phyloP scores from a whole-genome alignment of 1,140 invertebrate species.

The Hirudo medicinalis region DNA sequence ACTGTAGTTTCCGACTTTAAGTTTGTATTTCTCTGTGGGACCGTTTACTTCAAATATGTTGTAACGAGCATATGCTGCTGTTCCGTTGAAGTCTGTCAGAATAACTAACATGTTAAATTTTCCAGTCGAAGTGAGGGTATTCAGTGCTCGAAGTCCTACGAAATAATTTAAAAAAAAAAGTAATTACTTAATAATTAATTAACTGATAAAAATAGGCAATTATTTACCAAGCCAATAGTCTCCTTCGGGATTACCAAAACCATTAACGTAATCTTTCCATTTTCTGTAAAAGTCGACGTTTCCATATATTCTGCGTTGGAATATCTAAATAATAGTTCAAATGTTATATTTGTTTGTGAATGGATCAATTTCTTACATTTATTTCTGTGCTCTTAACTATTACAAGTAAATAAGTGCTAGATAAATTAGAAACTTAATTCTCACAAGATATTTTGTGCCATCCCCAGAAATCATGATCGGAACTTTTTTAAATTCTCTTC shows the following conservation, averaged over 20 bases:
- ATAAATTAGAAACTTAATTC: too few relatives aligned
- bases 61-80: not conserved
- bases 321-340: constrained; percentile 30
- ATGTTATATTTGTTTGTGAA: too few relatives aligned
- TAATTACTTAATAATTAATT: too few relatives aligned
- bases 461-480: too few relatives aligned
- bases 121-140: not conserved
- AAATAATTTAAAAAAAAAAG: too few relatives aligned
- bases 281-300: constrained; percentile 41
- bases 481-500: too few relatives aligned
- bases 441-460: too few relatives aligned
- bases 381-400: too few relatives aligned
- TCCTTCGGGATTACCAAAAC: constrained; percentile 43
- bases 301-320: constrained; percentile 28
- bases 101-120: not conserved
- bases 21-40: not conserved
- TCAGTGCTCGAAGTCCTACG: too few relatives aligned
- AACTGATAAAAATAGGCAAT: too few relatives aligned
- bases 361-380: too few relatives aligned
- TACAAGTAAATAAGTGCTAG: too few relatives aligned
- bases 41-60: not conserved
- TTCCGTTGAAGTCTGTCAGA: not conserved
- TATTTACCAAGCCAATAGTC: constrained; percentile 48
- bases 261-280: constrained; percentile 47
- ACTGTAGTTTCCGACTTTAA: not conserved